Base-by-base conservation (phyloP, 2,888 invertebrate genomes). In the Theretra japonica region DNA sequence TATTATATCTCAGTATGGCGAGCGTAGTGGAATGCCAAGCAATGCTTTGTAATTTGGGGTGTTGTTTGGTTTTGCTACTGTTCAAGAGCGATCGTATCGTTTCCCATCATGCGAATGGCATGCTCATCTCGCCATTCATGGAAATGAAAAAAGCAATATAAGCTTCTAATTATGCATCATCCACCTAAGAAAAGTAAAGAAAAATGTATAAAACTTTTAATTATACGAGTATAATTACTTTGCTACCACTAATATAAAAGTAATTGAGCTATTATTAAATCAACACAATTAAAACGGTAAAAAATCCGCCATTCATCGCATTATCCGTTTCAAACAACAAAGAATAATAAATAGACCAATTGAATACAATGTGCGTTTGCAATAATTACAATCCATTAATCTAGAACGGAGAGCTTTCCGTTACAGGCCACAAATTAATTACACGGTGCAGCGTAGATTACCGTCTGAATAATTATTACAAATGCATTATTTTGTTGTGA, bases 311-410 rank as follows among this genome's bases (percentile, higher is more conserved):
- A 19, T 48, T 65, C 53, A 41, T 65, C 48, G 48, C 62, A 62
- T 62, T 65, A 65, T 48, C 41, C 65, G 65, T 41, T 65, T 65
- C 65, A 65, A 65, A 65, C 23, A 65, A 65, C 65, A 65, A 65
- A 48, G 65, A 65, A 65, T 65, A 65, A 65, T 69, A 69, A 65
- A 65, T 69, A 69, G 28, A 69, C 68, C 68, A 69, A 56, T 50
- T 69, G 56, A 56, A 69, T 59, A 28, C 69, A 72, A 69, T 59
- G 69, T 72, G 53, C 59, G 59, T 72, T 88, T 84, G 85, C 82
- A 88, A 88, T 88, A 88, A 86, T 83, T 83, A 82, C 86, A 86
- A 84, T 84, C 86, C 88, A 90, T 91, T 90, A 89, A 91, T 91
- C 88, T 86, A 85, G 78, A 82, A 80, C 80, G 80, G 82, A 83